These are phyloP conservation scores for Gymnoscopelus microlampas DNA, from an alignment of 2,797 vertebrate genomes.

Conservation along the genomic window DNA sequence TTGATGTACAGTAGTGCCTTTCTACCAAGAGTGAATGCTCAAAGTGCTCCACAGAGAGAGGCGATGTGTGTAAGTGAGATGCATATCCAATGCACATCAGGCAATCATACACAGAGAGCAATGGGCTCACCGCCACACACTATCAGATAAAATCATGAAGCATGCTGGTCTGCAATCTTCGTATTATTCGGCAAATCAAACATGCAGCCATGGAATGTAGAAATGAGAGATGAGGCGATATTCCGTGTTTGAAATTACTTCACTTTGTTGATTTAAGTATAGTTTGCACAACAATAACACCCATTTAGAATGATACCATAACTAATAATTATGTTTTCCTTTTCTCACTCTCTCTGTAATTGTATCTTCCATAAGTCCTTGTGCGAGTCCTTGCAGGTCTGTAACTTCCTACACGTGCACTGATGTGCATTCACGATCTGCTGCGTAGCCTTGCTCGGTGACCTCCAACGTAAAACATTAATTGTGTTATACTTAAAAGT, in stretches of 20 bases:
- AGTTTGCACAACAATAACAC: constrained; percentile 13
- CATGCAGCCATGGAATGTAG: not conserved
- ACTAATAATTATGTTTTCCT: constrained; percentile 32
- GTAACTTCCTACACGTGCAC: constrained; percentile 10
- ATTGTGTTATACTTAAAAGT: constrained; percentile 53
- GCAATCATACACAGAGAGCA: constrained; percentile 8
- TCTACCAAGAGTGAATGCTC: constrained; percentile 3
- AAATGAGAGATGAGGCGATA: not conserved
- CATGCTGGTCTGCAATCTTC: not conserved
- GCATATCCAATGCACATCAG: constrained; percentile 2
- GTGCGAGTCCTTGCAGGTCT: constrained; percentile 31
- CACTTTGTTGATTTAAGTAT: constrained; percentile 14
- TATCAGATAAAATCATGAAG: not conserved
- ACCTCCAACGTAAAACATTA: constrained; percentile 53
- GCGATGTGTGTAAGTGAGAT: constrained; percentile 1
- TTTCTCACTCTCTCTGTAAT: constrained; percentile 29
- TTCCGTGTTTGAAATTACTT: not conserved
- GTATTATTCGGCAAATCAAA: not conserved
- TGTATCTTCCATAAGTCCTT: constrained; percentile 34
- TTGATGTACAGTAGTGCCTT: not conserved
- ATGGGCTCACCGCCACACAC: not conserved
- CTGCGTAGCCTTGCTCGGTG: constrained; percentile 54
- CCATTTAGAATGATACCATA: constrained; percentile 23
- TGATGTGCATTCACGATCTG: constrained; percentile 54
- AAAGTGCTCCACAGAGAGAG: not conserved